These are phyloP conservation scores for Gambusia holbrooki DNA, from an alignment of 2,113 vertebrate genomes.

Conservation along the genomic window DNA sequence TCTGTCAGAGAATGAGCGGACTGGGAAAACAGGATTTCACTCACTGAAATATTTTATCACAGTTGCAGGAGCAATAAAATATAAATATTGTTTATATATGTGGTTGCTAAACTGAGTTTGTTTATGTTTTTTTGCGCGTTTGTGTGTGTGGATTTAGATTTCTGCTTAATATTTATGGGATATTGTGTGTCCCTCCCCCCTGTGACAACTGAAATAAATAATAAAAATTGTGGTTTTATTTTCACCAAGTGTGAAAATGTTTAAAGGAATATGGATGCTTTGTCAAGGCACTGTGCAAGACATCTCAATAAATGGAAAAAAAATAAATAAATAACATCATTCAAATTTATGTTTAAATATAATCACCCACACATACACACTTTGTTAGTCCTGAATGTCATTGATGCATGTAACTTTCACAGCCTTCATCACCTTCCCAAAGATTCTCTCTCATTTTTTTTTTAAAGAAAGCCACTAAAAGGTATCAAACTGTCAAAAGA, in stretches of 20 bases:
- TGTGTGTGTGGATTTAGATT: not conserved
- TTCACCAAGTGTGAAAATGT: no score
- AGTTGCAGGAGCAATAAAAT: constrained; percentile 13
- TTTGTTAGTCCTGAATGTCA: not conserved
- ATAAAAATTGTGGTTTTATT: no score
- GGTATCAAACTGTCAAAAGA: constrained; percentile 10
- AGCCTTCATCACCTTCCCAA: not conserved
- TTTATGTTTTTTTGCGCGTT: not conserved
- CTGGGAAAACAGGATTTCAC: not conserved
- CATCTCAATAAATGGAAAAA: not conserved
- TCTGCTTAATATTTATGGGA: no score
- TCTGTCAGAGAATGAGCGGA: not conserved
- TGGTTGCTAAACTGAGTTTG: not conserved
- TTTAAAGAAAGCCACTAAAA: not conserved
- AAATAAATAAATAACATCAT: not conserved
- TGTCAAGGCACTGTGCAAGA: not conserved
- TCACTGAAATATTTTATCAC: not conserved
- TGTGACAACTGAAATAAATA: no score
- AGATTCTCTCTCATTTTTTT: not conserved
- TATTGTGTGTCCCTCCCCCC: no score
- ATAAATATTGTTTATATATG: constrained; percentile 1
- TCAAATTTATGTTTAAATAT: not conserved
- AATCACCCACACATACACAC: not conserved
- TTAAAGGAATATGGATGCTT: no score
- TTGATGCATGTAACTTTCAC: not conserved